Base-by-base conservation (phyloP, 1,140 invertebrate genomes). In the Sycophaga agraensis region DNA sequence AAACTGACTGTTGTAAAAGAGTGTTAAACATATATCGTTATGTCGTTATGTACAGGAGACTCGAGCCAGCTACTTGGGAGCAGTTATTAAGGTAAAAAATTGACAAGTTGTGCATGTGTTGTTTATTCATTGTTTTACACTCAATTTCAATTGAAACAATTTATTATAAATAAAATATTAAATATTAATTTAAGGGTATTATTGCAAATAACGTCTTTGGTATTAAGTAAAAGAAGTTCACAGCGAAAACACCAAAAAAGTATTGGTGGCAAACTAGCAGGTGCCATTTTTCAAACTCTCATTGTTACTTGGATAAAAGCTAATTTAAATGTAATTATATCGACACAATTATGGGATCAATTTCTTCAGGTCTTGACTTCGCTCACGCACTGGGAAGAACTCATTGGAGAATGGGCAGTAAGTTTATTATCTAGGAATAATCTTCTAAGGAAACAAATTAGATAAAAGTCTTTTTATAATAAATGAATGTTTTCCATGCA, bases 261-360 rank as follows among this genome's bases (percentile, higher is more conserved):
- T 35, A 83, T 97, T 50, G 93, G 92, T 67, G 88, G 88, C 26
- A 86, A 89, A 70, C 81, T 98, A 45, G 94, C 95, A 19, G 91
- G 93, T 26, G 93, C 94, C 2, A 90, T 98, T 65, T 97, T 94
- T 71, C 88, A 98, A 85, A 99, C 96, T 1, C 77, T 98, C 14
- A 97, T 98, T 65, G 96, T 98, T 39, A 97, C 95, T 1, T 98
- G 96, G 95, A 98, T 98, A 64, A 96, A 97, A 74, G 96, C 96
- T 0, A 97, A 98, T 81, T 84, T 98, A 59, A 97, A 97, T 81
- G 94, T 98, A 3, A 86, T 91, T 4, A 92, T 96, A 53, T 89
- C 89, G 51, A 83, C 88, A 8, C 89, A 93, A 69, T 80, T 99
- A 5, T 99, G 97, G 97, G 93, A 98, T 80, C 90, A 93, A 73